phyloP scores from a whole-genome alignment of 1,140 invertebrate genomes.

The Littorina saxatilis region DNA sequence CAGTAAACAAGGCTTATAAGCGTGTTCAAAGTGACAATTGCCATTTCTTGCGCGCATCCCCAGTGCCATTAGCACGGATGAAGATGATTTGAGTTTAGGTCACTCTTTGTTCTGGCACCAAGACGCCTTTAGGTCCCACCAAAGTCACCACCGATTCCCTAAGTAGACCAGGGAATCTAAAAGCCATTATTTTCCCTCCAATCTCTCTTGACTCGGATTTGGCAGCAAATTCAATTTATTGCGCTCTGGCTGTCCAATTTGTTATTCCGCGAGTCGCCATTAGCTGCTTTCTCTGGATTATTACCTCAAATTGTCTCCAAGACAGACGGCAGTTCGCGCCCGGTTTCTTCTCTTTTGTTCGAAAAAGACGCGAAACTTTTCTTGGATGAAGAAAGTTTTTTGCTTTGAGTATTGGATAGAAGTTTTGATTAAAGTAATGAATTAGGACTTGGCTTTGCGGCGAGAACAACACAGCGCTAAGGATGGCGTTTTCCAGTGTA shows the following conservation, averaged over 20 bases:
- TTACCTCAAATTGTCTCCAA: background rate
- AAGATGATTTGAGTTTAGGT: background rate
- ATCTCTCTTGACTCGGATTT: conserved; percentile 26
- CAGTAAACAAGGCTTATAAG: no score
- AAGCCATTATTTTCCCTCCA: conserved; percentile 24
- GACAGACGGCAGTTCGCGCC: background rate
- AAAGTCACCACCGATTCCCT: background rate
- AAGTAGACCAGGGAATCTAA: conserved; percentile 25
- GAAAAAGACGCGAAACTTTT: no score
- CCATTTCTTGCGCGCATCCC: no score
- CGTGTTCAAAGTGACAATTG: no score
- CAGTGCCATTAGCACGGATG: background rate
- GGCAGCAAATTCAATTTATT: conserved; percentile 26
- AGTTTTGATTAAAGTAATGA: no score
- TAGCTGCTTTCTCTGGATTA: background rate
- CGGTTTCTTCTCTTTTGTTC: background rate
- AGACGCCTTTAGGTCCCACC: background rate
- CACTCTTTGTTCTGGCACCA: background rate
- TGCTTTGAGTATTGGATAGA: no score
- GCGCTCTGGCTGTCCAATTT: conserved; percentile 20
- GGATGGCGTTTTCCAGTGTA: no score
- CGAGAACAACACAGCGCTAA: no score
- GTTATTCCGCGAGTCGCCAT: conserved; percentile 24
- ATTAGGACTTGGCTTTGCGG: no score
- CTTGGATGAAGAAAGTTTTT: no score